Conservation (phyloP, 2,888 invertebrate genomes). For the Parasteatoda lunata region DNA sequence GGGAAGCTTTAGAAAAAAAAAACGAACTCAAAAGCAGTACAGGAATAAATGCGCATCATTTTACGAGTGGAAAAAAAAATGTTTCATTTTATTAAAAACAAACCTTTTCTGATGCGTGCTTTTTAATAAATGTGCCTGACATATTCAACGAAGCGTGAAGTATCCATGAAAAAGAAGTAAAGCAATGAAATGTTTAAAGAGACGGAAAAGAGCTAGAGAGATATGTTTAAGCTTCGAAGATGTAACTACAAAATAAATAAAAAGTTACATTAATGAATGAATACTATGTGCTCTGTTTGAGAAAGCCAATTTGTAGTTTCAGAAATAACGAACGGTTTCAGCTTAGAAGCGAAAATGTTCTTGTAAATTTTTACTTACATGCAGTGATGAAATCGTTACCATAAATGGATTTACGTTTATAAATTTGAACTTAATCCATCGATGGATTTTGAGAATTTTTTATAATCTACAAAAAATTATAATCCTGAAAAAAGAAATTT, state of each 20-base stretch:
- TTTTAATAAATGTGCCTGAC: constrained; percentile 54
- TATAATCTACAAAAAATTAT: too few species aligned
- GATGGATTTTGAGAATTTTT: too few species aligned
- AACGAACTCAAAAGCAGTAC: background rate
- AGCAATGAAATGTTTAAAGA: constrained; percentile 1
- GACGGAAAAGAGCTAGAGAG: background rate
- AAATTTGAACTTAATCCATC: too few species aligned
- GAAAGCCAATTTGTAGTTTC: constrained; percentile 43
- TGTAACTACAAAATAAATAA: background rate
- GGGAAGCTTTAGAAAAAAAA: constrained; percentile 4
- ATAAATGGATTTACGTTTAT: too few species aligned
- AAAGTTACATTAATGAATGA: constrained; percentile 29
- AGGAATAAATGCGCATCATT: constrained; percentile 14
- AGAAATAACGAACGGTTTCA: constrained; percentile 11
- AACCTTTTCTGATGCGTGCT: constrained; percentile 22
- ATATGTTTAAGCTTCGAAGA: constrained; percentile 8
- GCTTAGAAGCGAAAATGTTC: background rate
- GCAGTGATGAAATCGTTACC: too few species aligned
- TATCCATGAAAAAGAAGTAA: constrained; percentile 1
- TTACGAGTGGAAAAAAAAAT: constrained; percentile 13
- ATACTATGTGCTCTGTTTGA: constrained; percentile 21
- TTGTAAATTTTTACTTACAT: background rate
- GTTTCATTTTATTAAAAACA: constrained; percentile 42
- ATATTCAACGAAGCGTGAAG: constrained; percentile 42
- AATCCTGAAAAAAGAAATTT: too few species aligned